Percentiles rank a stretch among this genome's conserved stretches.
These are phyloP conservation scores for Pseudomyrmex flavicornis DNA, from an alignment of 1,140 invertebrate species.

Conservation along the genomic window DNA sequence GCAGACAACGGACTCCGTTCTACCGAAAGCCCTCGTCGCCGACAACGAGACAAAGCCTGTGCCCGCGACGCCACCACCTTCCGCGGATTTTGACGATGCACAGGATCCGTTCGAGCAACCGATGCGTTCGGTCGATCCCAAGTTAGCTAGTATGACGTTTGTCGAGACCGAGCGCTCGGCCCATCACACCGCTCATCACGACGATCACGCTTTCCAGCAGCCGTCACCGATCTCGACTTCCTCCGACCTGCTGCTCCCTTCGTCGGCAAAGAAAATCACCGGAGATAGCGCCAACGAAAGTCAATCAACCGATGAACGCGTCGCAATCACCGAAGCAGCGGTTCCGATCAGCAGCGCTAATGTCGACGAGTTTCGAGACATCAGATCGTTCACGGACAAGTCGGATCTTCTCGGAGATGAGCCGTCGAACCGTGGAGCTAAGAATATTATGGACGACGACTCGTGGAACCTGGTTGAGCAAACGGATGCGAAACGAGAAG, in stretches of 20 bases:
- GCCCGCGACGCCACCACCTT: constrained; percentile 82
- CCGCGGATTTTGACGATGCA: constrained; percentile 76
- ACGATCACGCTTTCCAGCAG: constrained; percentile 17
- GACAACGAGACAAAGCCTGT: constrained; percentile 65
- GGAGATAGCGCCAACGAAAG: background rate
- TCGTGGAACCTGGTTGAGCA: constrained; percentile 74
- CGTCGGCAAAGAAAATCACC: background rate
- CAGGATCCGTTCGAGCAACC: constrained; percentile 74
- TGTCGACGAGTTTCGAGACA: constrained; percentile 52
- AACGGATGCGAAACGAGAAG: constrained; percentile 18
- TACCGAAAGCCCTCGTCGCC: constrained; percentile 32
- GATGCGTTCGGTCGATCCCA: constrained; percentile 76
- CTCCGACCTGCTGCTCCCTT: background rate
- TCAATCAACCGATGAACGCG: background rate
- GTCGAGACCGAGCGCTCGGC: constrained; percentile 80
- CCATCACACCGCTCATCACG: constrained; percentile 1
- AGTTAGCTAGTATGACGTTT: constrained; percentile 84
- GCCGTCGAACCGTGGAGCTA: constrained; percentile 36
- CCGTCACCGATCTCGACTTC: constrained; percentile 31
- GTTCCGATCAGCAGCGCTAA: background rate
- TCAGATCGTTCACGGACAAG: constrained; percentile 70
- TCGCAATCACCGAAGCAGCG: constrained; percentile 1
- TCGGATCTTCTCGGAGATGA: constrained; percentile 68
- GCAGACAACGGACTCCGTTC: background rate
- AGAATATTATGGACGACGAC: constrained; percentile 68